phyloP scores from a whole-genome alignment of 2,113 vertebrate species.

The Picathartes gymnocephalus region DNA sequence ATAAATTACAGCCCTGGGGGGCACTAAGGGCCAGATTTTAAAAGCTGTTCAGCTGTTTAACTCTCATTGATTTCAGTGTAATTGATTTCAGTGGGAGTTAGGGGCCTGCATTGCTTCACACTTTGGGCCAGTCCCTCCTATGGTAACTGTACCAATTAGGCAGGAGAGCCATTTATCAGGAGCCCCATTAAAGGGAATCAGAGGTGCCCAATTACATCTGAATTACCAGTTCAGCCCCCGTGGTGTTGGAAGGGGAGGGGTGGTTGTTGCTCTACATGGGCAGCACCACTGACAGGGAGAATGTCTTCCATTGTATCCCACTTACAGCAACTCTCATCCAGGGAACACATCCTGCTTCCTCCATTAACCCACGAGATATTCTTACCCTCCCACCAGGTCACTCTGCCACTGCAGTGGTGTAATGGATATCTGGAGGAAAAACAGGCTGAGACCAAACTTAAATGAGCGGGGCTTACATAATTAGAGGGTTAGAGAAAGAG shows the following conservation, averaged over 20 bases:
- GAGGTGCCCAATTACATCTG: slow-evolving; percentile 39
- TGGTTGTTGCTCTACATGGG: neutral
- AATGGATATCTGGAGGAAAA: slow-evolving; percentile 15
- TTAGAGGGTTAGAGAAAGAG: slow-evolving; percentile 42
- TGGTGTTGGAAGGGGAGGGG: neutral
- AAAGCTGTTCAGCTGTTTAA: slow-evolving; percentile 54
- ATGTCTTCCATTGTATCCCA: neutral
- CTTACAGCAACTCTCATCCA: neutral
- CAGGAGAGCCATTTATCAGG: slow-evolving; percentile 33
- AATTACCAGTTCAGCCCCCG: slow-evolving; percentile 18
- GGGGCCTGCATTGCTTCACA: slow-evolving; percentile 4
- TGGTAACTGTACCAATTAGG: slow-evolving; percentile 36
- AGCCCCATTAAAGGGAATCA: slow-evolving; percentile 31
- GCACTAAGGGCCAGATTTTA: neutral
- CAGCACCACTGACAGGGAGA: neutral
- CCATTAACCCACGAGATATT: neutral
- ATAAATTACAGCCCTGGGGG: slow-evolving; percentile 36
- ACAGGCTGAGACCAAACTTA: neutral
- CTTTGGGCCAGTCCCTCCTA: slow-evolving; percentile 27
- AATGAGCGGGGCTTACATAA: slow-evolving; percentile 50
- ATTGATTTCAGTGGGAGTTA: slow-evolving; percentile 64
- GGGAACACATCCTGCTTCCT: neutral
- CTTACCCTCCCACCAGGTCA: neutral
- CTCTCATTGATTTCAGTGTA: slow-evolving; percentile 46
- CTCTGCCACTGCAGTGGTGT: neutral